These are phyloP conservation scores for Melanocharis versteri DNA, from an alignment of 2,113 vertebrate species.

Conservation along the genomic window DNA sequence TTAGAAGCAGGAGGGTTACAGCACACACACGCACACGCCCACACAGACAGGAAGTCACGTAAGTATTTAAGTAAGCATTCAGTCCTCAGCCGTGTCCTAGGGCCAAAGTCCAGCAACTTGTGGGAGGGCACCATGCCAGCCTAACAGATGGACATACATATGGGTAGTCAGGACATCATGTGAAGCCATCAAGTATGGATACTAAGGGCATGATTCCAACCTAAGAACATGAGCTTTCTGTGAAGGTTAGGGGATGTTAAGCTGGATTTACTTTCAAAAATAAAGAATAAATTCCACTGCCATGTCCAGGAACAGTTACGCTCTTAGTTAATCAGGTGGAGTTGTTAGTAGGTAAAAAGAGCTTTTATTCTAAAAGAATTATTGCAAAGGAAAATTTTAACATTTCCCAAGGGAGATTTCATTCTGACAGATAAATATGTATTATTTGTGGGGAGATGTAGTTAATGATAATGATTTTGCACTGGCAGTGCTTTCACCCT, in stretches of 20 bases:
- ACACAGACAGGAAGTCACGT: background rate
- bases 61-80: slow-evolving; percentile 25
- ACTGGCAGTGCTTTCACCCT: background rate
- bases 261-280: slow-evolving; percentile 64
- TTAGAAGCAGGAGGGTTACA: background rate
- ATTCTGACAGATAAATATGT: background rate
- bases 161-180: slow-evolving; percentile 43
- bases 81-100: background rate
- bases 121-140: slow-evolving; percentile 42
- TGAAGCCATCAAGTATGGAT: slow-evolving; percentile 64
- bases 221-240: slow-evolving; percentile 66
- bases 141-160: slow-evolving; percentile 56
- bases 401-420: background rate
- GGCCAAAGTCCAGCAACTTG: slow-evolving; percentile 23
- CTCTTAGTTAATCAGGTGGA: slow-evolving; percentile 19
- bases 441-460: background rate
- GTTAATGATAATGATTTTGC: background rate
- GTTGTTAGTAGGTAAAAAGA: background rate
- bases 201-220: slow-evolving; percentile 60
- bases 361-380: background rate
- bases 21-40: background rate
- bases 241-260: slow-evolving; percentile 65
- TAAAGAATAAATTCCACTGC: slow-evolving; percentile 32
- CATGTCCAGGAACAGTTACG: background rate
- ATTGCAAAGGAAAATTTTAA: background rate